Conservation (phyloP, 2,888 invertebrate species). For the Clivina fossor region DNA sequence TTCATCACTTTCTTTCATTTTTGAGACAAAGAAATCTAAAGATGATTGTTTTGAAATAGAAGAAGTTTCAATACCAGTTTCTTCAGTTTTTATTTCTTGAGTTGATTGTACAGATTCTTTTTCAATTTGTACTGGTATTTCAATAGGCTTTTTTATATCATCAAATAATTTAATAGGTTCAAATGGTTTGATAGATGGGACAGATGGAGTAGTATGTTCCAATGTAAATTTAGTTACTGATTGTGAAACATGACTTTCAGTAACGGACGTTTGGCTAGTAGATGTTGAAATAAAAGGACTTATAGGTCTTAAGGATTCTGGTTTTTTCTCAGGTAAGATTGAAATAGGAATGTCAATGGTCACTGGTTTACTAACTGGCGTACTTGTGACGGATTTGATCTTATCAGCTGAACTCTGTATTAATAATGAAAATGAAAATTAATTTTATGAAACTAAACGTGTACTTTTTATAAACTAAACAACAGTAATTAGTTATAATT, state of each 20-base stretch:
- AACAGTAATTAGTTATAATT: no score
- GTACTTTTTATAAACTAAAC: no score
- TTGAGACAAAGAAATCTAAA: conserved; percentile 66
- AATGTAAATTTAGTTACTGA: conserved; percentile 50
- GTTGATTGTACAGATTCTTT: conserved; percentile 34
- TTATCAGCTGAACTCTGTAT: conserved; percentile 27
- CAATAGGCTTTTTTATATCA: conserved; percentile 16
- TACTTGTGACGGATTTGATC: conserved; percentile 22
- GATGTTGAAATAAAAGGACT: conserved; percentile 37
- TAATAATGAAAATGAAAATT: conserved; percentile 30
- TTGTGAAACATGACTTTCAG: conserved; percentile 49
- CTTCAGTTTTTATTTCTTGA: conserved; percentile 40
- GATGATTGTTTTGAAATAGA: conserved; percentile 67
- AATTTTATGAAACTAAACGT: no score
- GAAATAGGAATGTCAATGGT: conserved; percentile 22
- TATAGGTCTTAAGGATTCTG: no score
- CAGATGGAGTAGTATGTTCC: conserved; percentile 48
- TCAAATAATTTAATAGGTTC: conserved; percentile 26
- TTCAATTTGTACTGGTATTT: conserved; percentile 41
- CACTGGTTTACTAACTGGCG: conserved; percentile 32
- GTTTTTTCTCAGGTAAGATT: conserved; percentile 21
- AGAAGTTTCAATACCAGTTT: conserved; percentile 56
- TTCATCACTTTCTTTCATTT: conserved; percentile 58
- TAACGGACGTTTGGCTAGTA: conserved; percentile 44
- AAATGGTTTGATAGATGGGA: conserved; percentile 46